phyloP scores from a whole-genome alignment of 2,113 vertebrate species.

The Crotalus viridis region DNA sequence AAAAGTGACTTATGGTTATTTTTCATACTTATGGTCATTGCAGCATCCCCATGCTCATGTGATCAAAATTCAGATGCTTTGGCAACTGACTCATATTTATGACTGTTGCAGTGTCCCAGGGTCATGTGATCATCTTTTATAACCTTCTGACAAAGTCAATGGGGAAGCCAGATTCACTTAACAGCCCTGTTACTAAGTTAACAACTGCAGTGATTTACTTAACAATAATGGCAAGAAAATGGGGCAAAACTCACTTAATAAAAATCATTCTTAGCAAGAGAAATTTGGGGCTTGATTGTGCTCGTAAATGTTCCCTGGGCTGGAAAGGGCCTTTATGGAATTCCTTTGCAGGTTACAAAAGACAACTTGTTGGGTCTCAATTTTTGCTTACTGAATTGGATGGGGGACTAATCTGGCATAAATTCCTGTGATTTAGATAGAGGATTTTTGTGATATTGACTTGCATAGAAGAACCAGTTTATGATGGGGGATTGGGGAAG shows the following conservation, averaged over 20 bases:
- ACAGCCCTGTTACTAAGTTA: not conserved
- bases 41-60: not conserved
- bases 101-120: not conserved
- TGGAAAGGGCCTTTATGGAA: not conserved
- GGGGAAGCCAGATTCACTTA: not conserved
- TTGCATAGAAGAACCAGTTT: not conserved
- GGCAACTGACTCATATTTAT: not conserved
- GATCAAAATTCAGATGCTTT: not conserved
- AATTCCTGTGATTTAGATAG: not conserved
- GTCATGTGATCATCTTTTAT: not conserved
- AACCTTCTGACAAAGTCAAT: not conserved
- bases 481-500: not conserved
- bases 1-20: not conserved
- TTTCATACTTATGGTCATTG: not conserved
- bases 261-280: not conserved
- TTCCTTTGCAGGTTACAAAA: not conserved
- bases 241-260: not conserved
- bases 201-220: not conserved
- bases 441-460: not conserved
- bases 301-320: not conserved
- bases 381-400: not conserved
- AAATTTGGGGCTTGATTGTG: not conserved
- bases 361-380: not conserved
- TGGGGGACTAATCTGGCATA: not conserved
- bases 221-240: not conserved